Percentiles rank a stretch among this genome's conserved stretches.
phyloP scores from a whole-genome alignment of 2,797 vertebrate genomes.

The Bradypus variegatus region DNA sequence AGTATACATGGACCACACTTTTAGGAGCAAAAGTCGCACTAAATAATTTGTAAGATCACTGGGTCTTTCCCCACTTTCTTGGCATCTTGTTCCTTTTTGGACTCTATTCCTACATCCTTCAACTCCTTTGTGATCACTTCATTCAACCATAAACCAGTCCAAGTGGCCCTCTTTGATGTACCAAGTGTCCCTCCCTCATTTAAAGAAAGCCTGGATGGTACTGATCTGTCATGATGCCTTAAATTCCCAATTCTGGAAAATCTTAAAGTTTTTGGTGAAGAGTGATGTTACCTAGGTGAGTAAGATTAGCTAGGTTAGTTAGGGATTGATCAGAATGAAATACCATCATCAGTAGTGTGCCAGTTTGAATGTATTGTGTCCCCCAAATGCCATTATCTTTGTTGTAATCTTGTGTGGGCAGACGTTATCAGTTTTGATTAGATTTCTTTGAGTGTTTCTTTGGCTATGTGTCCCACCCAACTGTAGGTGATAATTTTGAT shows the following conservation, averaged over 20 bases:
- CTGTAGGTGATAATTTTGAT: too few species aligned
- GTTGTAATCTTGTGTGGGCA: too few species aligned
- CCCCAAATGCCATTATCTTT: too few species aligned
- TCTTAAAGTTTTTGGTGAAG: not conserved
- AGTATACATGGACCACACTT: not conserved
- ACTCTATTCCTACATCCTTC: not conserved
- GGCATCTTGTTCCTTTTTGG: not conserved
- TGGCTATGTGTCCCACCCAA: too few species aligned
- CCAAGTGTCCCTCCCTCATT: not conserved
- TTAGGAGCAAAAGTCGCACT: not conserved
- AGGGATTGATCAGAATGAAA: conserved; percentile 23
- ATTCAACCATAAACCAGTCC: not conserved
- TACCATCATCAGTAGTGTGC: not conserved
- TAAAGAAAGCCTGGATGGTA: not conserved
- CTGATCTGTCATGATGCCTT: not conserved
- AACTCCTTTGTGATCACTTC: not conserved
- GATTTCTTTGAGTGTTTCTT: too few species aligned
- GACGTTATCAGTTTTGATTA: too few species aligned
- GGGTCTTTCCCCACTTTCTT: not conserved
- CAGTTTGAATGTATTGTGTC: too few species aligned
- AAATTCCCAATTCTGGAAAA: not conserved
- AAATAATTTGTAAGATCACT: conserved; percentile 16
- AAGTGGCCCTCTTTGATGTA: not conserved
- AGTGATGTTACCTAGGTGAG: not conserved
- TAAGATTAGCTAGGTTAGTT: not conserved